A percentile compares a stretch with the other conserved stretches of the same genome.
These are phyloP conservation scores for Cliona cf. orientalis DNA, from an alignment of 37 sponge, comb jelly and placozoan genomes.

Conservation along the genomic window DNA sequence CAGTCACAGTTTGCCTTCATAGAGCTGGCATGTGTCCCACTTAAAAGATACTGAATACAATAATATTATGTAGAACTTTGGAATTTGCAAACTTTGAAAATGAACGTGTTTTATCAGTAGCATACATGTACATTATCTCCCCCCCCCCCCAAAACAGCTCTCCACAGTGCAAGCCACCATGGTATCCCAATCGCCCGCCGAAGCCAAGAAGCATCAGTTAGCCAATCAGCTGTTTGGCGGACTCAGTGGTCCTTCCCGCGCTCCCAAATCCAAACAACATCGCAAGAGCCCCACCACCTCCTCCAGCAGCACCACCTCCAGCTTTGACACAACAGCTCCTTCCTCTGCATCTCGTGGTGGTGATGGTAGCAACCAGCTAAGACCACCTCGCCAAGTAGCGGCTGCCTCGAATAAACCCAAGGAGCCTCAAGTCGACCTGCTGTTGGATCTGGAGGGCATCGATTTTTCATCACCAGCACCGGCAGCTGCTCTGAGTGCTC, in stretches of 20 bases:
- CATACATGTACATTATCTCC: no score
- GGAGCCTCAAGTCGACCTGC: slow-evolving; percentile 9
- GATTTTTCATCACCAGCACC: slow-evolving; percentile 15
- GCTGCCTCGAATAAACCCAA: neutral
- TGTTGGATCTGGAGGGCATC: slow-evolving; percentile 10
- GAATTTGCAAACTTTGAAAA: no score
- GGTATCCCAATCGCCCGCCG: slow-evolving; percentile 27
- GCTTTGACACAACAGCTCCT: neutral
- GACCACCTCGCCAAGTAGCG: neutral
- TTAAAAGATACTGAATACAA: no score
- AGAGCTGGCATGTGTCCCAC: no score
- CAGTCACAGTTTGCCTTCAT: neutral
- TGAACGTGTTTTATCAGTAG: no score
- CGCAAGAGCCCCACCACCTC: neutral
- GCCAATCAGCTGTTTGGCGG: slow-evolving; percentile 80
- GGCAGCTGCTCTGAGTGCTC: neutral
- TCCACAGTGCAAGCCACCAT: slow-evolving; percentile 25
- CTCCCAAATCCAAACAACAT: slow-evolving; percentile 24
- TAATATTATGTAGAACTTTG: no score
- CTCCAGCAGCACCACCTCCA: no score
- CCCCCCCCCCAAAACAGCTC: neutral
- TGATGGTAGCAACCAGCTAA: neutral
- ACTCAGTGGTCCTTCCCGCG: slow-evolving; percentile 35
- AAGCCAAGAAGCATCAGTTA: slow-evolving; percentile 53
- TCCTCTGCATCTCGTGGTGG: neutral